phyloP scores from a whole-genome alignment of 2,113 vertebrate species.

The Varanus komodoensis region DNA sequence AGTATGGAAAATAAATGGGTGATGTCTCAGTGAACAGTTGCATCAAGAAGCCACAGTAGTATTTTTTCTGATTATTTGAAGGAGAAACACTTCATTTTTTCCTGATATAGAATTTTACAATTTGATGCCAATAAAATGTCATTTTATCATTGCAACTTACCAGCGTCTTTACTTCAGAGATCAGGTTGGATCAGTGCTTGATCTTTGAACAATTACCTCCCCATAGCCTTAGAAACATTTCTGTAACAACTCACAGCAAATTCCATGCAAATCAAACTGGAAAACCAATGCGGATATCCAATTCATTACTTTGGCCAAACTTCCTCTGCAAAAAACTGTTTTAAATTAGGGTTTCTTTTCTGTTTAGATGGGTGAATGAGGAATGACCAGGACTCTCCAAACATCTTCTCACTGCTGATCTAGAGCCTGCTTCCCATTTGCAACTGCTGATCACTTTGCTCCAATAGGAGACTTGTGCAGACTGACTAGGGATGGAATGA shows the following conservation, averaged over 20 bases:
- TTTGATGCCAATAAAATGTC: neutral
- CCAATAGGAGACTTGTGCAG: too few relatives aligned
- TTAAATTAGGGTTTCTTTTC: neutral
- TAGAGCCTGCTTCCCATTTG: too few relatives aligned
- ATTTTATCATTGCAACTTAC: neutral
- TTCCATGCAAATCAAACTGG: neutral
- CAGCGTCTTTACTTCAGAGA: neutral
- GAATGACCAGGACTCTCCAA: too few relatives aligned
- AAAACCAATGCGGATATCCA: neutral
- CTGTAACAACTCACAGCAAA: neutral
- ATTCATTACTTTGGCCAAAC: neutral
- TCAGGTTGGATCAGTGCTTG: neutral
- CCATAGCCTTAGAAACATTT: neutral
- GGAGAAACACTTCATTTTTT: neutral
- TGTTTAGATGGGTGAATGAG: too few relatives aligned
- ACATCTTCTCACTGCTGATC: too few relatives aligned
- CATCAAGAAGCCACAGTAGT: neutral
- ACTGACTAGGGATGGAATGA: too few relatives aligned
- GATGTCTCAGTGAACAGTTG: neutral
- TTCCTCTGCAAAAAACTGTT: neutral
- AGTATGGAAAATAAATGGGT: neutral
- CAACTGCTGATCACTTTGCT: too few relatives aligned
- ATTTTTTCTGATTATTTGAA: neutral
- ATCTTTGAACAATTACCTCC: neutral
- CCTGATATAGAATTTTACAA: neutral